These are phyloP conservation scores for Myotis yumanensis DNA, from an alignment of 2,113 vertebrate species.

Conservation along the genomic window DNA sequence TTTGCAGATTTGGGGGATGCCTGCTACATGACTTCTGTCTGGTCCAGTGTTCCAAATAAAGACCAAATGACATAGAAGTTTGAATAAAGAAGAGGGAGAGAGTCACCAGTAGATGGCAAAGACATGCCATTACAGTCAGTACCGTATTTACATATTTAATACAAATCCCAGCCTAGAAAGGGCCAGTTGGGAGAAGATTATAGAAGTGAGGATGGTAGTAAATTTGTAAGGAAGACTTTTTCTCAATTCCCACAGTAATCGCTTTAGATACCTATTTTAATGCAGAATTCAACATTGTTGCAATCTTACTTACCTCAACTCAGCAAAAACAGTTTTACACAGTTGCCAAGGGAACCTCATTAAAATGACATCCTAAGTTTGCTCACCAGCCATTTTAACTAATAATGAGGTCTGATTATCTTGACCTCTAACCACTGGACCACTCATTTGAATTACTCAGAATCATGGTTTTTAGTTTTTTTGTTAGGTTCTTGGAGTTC, in stretches of 20 bases:
- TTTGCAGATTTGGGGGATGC: neutral
- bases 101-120: neutral
- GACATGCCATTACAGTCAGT: neutral
- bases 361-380: neutral
- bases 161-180: neutral
- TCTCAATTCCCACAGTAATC: neutral
- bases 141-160: neutral
- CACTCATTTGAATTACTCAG: neutral
- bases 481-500: neutral
- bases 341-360: neutral
- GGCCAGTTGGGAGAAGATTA: neutral
- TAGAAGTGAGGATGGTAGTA: neutral
- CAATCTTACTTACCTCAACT: neutral
- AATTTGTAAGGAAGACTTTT: neutral
- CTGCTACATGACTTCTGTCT: neutral
- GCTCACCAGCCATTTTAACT: neutral
- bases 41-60: neutral
- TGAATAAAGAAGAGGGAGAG: neutral
- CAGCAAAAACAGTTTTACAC: neutral
- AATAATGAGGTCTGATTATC: neutral
- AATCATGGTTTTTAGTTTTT: neutral
- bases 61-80: neutral
- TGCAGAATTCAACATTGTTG: neutral
- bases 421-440: neutral
- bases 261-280: neutral